Base-by-base conservation (phyloP, 2,113 vertebrate species). In the Sapajus apella region DNA sequence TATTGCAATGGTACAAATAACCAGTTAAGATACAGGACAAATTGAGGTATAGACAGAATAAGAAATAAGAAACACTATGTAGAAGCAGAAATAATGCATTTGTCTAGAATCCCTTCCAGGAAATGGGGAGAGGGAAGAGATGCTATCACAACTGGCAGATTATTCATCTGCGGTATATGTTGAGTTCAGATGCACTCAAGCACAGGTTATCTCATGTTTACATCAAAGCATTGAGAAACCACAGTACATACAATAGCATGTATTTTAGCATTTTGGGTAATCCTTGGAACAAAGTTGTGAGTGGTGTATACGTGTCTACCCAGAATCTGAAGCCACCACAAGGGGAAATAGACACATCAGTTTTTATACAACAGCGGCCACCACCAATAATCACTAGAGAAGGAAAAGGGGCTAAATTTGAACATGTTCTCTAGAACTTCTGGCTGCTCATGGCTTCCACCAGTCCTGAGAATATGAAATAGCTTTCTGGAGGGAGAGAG, bases 211-310 rank as follows among this genome's bases (percentile, higher is more conserved):
- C 85, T 87, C 45, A 14, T 64, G 86, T 84, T 96, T 94, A 87
- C 83, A 79, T 66, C 76, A 93, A 87, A 96, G 35, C 76, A 79
- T 56, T 68, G 52, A 90, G 45, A 96, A 94, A 96, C 37, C 40
- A 37, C 56, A 81, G 70, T 43, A 25, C 35, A 80, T 66, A 23
- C 50, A 43, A 66, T 32, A 89, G 50, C 27, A 32, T 55, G 11
- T 84, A 75, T 91, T 85, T 84, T 66, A 58, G 83, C 68, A 68
- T 93, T 80, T 83, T 37, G 56, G 37, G 45, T 68, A 18, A 89
- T 50, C 75, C 68, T n/a, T 91, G 32, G 43, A 77, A 94, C 58
- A 70, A 87, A 76, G 37, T 50, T 86, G 25, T 4, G 43, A 87
- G 35, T 27, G 17, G n/a, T 92, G 2, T 86, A 61, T 79, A 72